Evolutionary conservation across 2,797 vertebrate species (phyloP), one percentile per base, ranked within the genome.

Genomic region (Delichon dasypus): DNA sequence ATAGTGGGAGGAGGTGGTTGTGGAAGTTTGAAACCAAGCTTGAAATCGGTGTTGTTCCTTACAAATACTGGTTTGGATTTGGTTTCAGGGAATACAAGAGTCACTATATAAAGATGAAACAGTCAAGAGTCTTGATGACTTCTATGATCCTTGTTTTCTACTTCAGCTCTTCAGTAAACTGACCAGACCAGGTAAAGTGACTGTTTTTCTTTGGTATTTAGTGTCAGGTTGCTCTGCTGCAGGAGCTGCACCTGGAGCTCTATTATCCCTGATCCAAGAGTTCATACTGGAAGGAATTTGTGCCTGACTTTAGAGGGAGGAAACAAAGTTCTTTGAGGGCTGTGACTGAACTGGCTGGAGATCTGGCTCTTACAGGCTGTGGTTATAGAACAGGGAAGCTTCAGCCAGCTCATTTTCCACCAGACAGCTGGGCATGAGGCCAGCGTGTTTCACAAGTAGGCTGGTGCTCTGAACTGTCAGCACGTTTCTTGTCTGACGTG

Each of bases 101-200:
- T 67, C 90, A 2, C 55, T 98, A 4, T 98, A 98, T 74, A 95
- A 84, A 92, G 97, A 98, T 58, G 74, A 96, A 36, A 95, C 72
- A 9, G 85, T 90, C 10, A 88, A 96, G 82, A 98, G 98, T 53
- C 94, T 97, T 8, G 90, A 93, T 47, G 95, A 95, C 87, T 93
- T 99, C 40, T 99, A 99, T 1, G 99, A 99, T 95, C 99, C 99
- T 12, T 98, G 98, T 97, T 99, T 99, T 92, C 98, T 99, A 3
- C 96, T 99, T 58, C 99, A 99, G 57, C 98, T 99, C 10, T 99
- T 99, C 88, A 99, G 99, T 82, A 97, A 98, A 93, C 96, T 99
- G 55, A 98, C 99, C 85, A 97, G 96, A 88, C 98, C 99, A 98
- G 99, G 99, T 99, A 97, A 97, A 83, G 5, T 17, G 30, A 21